A percentile compares a stretch with the other conserved stretches of the same genome.
phyloP scores from a whole-genome alignment of 2,113 vertebrate genomes.

The Eonycteris spelaea region DNA sequence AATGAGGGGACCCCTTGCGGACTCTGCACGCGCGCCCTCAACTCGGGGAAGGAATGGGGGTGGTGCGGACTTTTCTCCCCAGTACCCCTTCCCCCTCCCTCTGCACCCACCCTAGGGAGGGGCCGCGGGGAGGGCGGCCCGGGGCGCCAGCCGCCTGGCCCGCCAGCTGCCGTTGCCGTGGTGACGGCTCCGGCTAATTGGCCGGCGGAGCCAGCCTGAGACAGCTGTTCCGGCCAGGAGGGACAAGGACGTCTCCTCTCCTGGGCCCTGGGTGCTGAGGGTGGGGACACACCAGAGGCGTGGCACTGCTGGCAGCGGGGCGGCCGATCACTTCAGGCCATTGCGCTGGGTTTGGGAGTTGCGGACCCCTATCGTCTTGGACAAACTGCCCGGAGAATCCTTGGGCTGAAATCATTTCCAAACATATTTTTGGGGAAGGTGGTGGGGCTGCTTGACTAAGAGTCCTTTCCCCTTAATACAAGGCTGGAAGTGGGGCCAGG shows the following conservation, averaged over 20 bases:
- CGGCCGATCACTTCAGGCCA: background rate
- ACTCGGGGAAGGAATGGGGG: background rate
- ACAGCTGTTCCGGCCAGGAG: conserved; percentile 70
- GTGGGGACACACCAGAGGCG: background rate
- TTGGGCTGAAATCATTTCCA: background rate
- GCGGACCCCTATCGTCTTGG: background rate
- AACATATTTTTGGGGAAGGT: background rate
- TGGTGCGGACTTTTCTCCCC: background rate
- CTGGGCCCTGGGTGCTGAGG: conserved; percentile 16
- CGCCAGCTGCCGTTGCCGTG: conserved; percentile 77
- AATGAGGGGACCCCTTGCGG: background rate
- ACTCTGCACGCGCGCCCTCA: background rate
- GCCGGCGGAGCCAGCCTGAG: conserved; percentile 50
- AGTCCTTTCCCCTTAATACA: background rate
- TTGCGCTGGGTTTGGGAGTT: background rate
- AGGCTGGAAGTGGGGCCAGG: background rate
- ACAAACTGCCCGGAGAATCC: background rate
- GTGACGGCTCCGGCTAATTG: conserved; percentile 74
- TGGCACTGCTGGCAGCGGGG: background rate
- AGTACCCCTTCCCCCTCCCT: background rate
- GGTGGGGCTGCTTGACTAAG: background rate
- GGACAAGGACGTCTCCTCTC: conserved; percentile 77
- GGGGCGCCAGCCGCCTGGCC: conserved; percentile 61
- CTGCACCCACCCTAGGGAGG: conserved; percentile 55
- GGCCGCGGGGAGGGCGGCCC: conserved; percentile 25